Percentiles rank a stretch among this genome's conserved stretches.
Conservation (phyloP, 2,113 vertebrate genomes). For the Channa maculata region DNA sequence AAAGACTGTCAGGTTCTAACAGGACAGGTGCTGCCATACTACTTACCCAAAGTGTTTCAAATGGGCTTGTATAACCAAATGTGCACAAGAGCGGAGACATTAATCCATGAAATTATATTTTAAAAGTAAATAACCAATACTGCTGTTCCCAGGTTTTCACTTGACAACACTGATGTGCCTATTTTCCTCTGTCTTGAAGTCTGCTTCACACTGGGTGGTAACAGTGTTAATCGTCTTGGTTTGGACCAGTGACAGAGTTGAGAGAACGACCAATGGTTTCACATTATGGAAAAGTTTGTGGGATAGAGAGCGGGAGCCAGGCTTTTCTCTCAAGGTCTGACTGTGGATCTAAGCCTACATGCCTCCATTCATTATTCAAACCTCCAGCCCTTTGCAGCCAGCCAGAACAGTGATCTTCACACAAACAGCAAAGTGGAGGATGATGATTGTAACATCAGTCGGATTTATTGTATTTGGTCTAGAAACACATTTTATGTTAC, state of each 20-base stretch:
- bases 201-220: slow-evolving; percentile 51
- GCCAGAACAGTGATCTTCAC: slow-evolving; percentile 35
- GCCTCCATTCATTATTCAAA: slow-evolving; percentile 17
- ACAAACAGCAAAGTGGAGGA: slow-evolving; percentile 37
- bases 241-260: slow-evolving; percentile 44
- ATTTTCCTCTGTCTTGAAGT: slow-evolving; percentile 22
- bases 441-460: neutral
- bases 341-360: slow-evolving; percentile 31
- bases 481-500: neutral
- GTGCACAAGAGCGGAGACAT: slow-evolving; percentile 10
- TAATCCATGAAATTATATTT: slow-evolving; percentile 33
- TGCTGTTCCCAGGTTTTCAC: slow-evolving; percentile 19
- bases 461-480: neutral
- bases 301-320: slow-evolving; percentile 52
- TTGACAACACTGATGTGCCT: slow-evolving; percentile 4
- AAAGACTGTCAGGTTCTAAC: neutral
- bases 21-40: slow-evolving; percentile 4
- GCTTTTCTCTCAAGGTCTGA: slow-evolving; percentile 51
- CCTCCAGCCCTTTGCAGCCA: slow-evolving; percentile 10
- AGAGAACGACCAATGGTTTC: slow-evolving; percentile 57
- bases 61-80: slow-evolving; percentile 18
- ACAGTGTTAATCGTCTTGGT: slow-evolving; percentile 38
- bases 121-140: slow-evolving; percentile 31
- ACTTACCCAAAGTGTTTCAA: slow-evolving; percentile 18
- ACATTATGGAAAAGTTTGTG: slow-evolving; percentile 70